Evolutionary conservation across 2,888 invertebrate species (phyloP).

Genomic region (Sycophila texana): DNA sequence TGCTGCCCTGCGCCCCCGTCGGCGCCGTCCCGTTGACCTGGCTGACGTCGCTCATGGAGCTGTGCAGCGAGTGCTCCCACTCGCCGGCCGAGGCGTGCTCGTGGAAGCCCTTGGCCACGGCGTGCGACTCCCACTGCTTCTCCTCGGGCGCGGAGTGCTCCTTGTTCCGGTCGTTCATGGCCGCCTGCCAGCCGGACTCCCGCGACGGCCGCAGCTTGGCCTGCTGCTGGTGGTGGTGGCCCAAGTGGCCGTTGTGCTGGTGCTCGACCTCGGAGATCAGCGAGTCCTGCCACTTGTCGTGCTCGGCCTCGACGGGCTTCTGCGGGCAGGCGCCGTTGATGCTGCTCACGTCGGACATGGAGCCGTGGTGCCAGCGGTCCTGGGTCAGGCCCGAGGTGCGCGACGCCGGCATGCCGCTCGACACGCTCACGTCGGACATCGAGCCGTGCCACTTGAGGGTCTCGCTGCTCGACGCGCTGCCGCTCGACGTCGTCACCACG

Average conservation of each 20-base stretch:
- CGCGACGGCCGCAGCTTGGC: conserved; percentile 58
- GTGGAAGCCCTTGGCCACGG: conserved; percentile 51
- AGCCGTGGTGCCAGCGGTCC: conserved; percentile 70
- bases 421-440: conserved; percentile 78
- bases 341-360: conserved; percentile 72
- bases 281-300: conserved; percentile 49
- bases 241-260: conserved; percentile 21
- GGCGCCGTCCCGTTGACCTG: conserved; percentile 61
- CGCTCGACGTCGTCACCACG: conserved; percentile 81
- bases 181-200: conserved; percentile 69
- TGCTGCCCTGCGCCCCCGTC: conserved; percentile 63
- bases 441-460: conserved; percentile 87
- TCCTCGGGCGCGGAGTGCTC: conserved; percentile 53
- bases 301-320: conserved; percentile 55
- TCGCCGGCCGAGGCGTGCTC: conserved; percentile 56
- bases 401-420: conserved; percentile 70
- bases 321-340: conserved; percentile 64
- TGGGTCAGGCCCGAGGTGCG: conserved; percentile 57
- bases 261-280: conserved; percentile 27
- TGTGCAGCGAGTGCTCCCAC: conserved; percentile 61
- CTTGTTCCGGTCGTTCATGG: conserved; percentile 70
- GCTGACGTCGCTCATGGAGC: conserved; percentile 71
- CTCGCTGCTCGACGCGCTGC: conserved; percentile 84
- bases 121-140: conserved; percentile 42
- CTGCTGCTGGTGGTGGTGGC: conserved; percentile 23